These are phyloP conservation scores for Actinia equina DNA, from an alignment of 64 coral and sea anemone genomes.

Conservation along the genomic window DNA sequence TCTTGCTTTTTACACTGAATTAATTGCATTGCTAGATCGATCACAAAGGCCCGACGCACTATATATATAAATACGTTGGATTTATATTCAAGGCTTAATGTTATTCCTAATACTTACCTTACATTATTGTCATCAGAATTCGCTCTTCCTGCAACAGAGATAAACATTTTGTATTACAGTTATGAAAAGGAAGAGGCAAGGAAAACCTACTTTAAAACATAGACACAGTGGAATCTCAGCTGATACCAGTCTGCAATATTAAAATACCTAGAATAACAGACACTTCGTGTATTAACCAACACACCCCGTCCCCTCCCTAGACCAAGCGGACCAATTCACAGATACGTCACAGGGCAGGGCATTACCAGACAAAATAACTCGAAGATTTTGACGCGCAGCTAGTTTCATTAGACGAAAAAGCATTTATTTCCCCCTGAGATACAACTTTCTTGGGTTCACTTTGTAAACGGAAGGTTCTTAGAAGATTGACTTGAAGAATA, in stretches of 20 bases:
- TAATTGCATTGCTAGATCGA: too few species aligned
- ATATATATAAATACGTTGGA: not conserved
- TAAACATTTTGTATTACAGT: not conserved
- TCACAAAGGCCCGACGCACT: not conserved
- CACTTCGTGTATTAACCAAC: not conserved
- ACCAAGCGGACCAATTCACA: not conserved
- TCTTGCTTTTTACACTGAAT: not conserved
- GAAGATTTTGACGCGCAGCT: too few species aligned
- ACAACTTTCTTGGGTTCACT: too few species aligned
- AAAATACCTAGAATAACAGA: not conserved
- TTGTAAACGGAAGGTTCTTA: too few species aligned
- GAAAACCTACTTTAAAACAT: not conserved
- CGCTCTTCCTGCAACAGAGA: slow-evolving; percentile 10
- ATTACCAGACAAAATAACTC: not conserved
- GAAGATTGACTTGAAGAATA: too few species aligned
- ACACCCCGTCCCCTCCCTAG: not conserved
- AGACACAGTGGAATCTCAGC: not conserved
- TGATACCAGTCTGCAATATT: not conserved
- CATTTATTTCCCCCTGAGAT: not conserved
- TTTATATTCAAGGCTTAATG: not conserved
- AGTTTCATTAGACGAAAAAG: not conserved
- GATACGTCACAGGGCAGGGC: not conserved
- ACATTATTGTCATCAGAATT: slow-evolving; percentile 13
- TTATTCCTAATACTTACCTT: not conserved
- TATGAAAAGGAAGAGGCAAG: not conserved